phyloP scores from a whole-genome alignment of 2,113 vertebrate species.

The Apeltes quadracus region DNA sequence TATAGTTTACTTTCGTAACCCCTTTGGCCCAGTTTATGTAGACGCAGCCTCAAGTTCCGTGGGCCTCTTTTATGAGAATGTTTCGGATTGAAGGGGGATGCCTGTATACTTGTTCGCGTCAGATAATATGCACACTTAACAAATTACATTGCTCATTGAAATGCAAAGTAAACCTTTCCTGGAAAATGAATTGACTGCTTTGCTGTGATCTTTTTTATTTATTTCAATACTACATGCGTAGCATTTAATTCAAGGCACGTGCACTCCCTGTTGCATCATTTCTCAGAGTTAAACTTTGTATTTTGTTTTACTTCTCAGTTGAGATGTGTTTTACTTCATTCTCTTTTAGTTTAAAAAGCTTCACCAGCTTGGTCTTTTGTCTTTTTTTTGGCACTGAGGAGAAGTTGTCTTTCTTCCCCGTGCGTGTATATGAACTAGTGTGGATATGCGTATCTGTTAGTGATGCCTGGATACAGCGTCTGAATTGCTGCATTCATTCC shows the following conservation, averaged over 20 bases:
- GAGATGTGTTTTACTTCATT: conserved; percentile 36
- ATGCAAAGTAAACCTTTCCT: conserved; percentile 47
- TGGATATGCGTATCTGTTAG: conserved; percentile 16
- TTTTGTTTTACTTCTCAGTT: conserved; percentile 4
- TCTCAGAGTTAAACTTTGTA: conserved; percentile 42
- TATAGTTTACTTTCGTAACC: background rate
- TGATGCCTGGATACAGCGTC: conserved; percentile 10
- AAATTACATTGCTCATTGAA: conserved; percentile 21
- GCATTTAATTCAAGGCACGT: conserved; percentile 43
- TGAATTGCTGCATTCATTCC: conserved; percentile 42
- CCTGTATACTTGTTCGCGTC: conserved; percentile 1
- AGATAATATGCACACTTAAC: conserved; percentile 15
- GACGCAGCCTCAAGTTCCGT: background rate
- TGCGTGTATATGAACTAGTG: conserved; percentile 7
- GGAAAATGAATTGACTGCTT: conserved; percentile 60
- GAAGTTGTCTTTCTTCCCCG: conserved; percentile 2
- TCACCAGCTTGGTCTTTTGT: background rate
- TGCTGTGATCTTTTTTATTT: conserved; percentile 15
- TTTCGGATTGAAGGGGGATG: background rate
- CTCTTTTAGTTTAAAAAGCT: conserved; percentile 4
- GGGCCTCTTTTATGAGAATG: background rate
- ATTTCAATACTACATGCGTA: background rate
- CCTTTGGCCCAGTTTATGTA: background rate
- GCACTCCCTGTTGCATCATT: conserved; percentile 56
- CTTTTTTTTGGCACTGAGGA: background rate